Base-by-base conservation (phyloP, 1,140 invertebrate species). In the Pristionchus pacificus region DNA sequence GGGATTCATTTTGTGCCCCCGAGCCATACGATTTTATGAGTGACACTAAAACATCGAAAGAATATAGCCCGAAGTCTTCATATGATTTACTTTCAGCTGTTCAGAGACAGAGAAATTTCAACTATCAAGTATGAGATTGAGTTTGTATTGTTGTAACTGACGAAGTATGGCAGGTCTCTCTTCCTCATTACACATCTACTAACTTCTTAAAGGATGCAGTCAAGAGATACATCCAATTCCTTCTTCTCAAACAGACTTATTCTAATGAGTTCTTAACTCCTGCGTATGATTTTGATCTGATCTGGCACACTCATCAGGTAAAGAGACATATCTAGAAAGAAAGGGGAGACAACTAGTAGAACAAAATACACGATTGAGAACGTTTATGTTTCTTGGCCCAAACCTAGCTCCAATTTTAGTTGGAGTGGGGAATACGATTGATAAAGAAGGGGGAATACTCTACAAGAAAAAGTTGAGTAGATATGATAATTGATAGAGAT, bases 221-320 rank as follows among this genome's bases (percentile, higher is more conserved):
- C 24, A 70, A 80, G n/a, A 79, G 86, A 10, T 87, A 87, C 76
- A 82, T 85, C 65, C 86, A 86, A 72, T 87, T 86, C 75, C 70
- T 87, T 2, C 81, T 81, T 67, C 71, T 87, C 25, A 87, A 86
- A 77, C 77, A 79, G 63, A 75, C 79, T 3, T 82, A 86, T 71
- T 74, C 81, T 10, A 83, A 84, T 28, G 74, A 79, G 29, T 87
- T 87, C 72, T 76, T 87, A 19, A 86, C 86, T 1, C 86, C 86
- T 0, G 87, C 87, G 76, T 87, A 87, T 68, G 86, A 86, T 71
- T 86, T 85, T 74, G 85, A 87, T 74, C 68, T 87, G 15, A 80
- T 86, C 29, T 87, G 86, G 86, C 86, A 87, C 72, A 82, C 85
- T 19, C 86, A 87, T 77, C 85, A 87, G 74, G 74, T 74, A 69